These are phyloP conservation scores for Colostygia pectinataria DNA, from an alignment of 2,888 invertebrate genomes.

Conservation along the genomic window DNA sequence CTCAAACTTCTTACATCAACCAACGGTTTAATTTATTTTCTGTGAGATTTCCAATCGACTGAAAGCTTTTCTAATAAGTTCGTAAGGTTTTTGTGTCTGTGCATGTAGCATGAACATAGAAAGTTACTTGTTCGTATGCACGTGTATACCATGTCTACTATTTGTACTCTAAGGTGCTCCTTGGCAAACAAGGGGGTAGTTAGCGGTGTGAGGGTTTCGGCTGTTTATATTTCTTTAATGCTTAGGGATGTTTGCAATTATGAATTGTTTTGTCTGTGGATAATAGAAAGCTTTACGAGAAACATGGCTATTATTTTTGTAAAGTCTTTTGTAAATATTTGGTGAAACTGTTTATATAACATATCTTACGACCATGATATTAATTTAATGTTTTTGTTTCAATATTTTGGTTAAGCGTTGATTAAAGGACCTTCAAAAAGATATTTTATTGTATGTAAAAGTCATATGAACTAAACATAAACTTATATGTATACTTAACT, in stretches of 20 bases:
- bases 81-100: too few species aligned
- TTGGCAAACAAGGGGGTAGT: constrained; percentile 74
- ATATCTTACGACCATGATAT: too few species aligned
- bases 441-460: too few species aligned
- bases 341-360: constrained; percentile 28
- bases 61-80: too few species aligned
- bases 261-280: constrained; percentile 42
- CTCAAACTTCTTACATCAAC: too few species aligned
- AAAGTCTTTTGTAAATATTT: constrained; percentile 21
- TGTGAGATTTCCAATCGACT: too few species aligned
- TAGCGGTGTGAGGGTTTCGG: constrained; percentile 36
- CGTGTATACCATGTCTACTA: background rate
- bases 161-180: constrained; percentile 44
- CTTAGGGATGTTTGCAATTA: constrained; percentile 37
- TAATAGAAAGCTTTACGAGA: constrained; percentile 36
- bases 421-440: too few species aligned
- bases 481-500: too few species aligned
- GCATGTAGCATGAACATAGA: too few species aligned
- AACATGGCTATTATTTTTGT: constrained; percentile 20
- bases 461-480: too few species aligned
- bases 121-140: constrained; percentile 6
- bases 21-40: too few species aligned
- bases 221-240: constrained; percentile 41
- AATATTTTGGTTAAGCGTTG: too few species aligned
- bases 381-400: background rate